A percentile compares a stretch with the other conserved stretches of the same genome.
Conservation (phyloP, 35 echinoderm and acorn worm species). For the Ptychodera flava region DNA sequence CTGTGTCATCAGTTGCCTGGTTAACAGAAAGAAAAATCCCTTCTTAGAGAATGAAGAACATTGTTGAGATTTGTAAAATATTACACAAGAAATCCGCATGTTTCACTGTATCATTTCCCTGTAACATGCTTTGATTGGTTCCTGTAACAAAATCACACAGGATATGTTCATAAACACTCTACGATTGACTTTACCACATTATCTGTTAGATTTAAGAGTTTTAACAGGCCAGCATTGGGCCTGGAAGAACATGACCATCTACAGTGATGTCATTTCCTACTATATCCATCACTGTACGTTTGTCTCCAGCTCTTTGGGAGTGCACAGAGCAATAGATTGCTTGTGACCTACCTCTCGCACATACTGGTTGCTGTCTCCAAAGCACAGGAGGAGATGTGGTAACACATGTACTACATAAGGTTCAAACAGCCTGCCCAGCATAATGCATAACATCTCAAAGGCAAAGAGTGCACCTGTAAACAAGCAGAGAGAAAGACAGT, state of each 20-base stretch:
- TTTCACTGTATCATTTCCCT: no score
- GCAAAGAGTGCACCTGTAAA: constrained; percentile 90
- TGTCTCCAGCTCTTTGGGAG: no score
- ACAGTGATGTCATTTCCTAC: no score
- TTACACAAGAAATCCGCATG: no score
- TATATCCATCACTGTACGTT: no score
- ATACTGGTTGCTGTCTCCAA: constrained; percentile 96
- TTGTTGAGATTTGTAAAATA: no score
- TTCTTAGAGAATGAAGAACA: no score
- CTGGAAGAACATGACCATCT: neutral
- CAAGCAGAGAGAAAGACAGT: constrained; percentile 2
- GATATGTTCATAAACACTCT: no score
- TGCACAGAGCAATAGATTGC: no score
- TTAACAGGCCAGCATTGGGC: neutral
- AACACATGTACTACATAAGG: constrained; percentile 96
- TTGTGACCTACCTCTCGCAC: constrained; percentile 89
- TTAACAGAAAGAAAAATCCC: constrained; percentile 9
- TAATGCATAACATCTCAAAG: constrained; percentile 98
- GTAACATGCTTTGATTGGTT: no score
- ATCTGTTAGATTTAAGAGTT: neutral
- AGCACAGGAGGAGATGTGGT: constrained; percentile 91
- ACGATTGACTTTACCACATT: no score
- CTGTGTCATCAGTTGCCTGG: constrained; percentile 93
- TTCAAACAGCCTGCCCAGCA: constrained; percentile 95
- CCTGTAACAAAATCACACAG: no score